Conservation (phyloP, 2,113 vertebrate genomes). For the Strigops habroptila region DNA sequence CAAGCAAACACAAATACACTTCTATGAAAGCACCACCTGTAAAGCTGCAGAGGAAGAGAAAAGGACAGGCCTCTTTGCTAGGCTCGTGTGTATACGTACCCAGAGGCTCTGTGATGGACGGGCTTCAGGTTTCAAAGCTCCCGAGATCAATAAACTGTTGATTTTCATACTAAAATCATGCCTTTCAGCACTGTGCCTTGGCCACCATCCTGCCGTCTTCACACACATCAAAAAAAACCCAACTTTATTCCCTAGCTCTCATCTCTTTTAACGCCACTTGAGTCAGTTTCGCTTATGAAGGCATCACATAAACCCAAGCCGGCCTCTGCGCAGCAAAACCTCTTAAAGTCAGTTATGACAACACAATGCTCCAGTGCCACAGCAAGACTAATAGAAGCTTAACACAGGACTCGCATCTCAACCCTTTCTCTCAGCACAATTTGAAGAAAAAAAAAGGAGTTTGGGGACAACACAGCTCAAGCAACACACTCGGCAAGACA, state of each 20-base stretch:
- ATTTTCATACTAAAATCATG: background rate
- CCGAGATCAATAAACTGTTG: background rate
- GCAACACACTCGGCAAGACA: slow-evolving; percentile 6
- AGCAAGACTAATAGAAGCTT: background rate
- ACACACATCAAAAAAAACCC: too few relatives aligned
- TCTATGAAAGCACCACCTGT: background rate
- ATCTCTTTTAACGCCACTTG: background rate
- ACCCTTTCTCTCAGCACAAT: background rate
- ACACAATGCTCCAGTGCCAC: background rate
- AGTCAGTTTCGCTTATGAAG: background rate
- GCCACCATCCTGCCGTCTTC: background rate
- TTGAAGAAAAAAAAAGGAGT: background rate
- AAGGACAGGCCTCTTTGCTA: background rate
- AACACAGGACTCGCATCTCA: background rate
- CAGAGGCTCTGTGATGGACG: background rate
- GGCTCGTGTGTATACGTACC: accelerated
- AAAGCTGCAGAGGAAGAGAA: background rate
- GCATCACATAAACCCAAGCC: background rate
- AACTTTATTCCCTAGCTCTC: background rate
- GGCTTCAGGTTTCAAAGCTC: background rate
- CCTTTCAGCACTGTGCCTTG: background rate
- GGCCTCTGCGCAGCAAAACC: background rate
- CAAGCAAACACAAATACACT: background rate
- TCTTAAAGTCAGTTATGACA: background rate
- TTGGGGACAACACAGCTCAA: background rate